Base-by-base conservation (phyloP, 2,797 vertebrate species). In the Sphaeramia orbicularis region DNA sequence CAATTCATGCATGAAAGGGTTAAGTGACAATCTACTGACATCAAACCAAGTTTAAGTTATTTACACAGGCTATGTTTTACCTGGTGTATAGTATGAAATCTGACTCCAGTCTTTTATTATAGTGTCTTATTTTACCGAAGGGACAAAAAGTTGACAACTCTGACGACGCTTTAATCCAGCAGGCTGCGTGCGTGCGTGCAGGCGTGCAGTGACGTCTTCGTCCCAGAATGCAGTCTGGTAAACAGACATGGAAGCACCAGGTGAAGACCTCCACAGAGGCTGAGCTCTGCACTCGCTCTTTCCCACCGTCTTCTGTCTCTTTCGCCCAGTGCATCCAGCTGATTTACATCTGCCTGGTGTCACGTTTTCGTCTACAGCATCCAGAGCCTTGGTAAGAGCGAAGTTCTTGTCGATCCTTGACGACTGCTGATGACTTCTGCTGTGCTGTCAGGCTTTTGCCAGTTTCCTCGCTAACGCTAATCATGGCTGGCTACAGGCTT, bases 221-320 rank as follows among this genome's bases (percentile, higher is more conserved):
- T 94, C 94, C 94, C 94, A 95, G 92, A 95, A 95, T 95, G 94
- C 94, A 93, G 86, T 93, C 92, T 94, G 94, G 94, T 95, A 95
- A 95, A 95, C 94, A 95, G 94, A 94, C 92, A 95, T 95, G 94
- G 94, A 91, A 86, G 94, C 94, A 89, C 93, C 92, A 93, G 93
- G 93, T 88, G 90, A 92, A 94, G 93, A 94, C 92, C 94, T 95
- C 92, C 92, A 93, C 89, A 91, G 89, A 90, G 90, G 92, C 90
- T 94, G 91, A 95, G 81, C 88, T 65, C 76, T 71, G 82, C 85
- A 86, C 75, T 92, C 91, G 89, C 84, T 91, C 78, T 86, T 87
- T 85, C 84, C 75, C 67, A 77, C 83, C 86, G 88, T 89, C 89
- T 81, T 65, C 77, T 76, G 84, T 87, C 83, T 83, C 72, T 50